A percentile compares a stretch with the other conserved stretches of the same genome.
Conservation (phyloP, 2,888 invertebrate genomes). For the Drosophila neutralis region DNA sequence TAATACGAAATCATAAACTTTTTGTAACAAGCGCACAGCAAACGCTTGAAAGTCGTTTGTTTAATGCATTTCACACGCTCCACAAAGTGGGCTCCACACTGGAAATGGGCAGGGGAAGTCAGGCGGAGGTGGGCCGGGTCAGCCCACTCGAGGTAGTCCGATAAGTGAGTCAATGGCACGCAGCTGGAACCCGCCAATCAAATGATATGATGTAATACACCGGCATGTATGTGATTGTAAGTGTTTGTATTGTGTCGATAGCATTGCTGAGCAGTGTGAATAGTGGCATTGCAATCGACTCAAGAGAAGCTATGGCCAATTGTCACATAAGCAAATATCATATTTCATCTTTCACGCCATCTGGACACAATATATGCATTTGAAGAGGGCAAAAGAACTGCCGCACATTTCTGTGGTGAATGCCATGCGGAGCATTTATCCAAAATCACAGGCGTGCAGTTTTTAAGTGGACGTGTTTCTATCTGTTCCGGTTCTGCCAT, state of each 20-base stretch:
- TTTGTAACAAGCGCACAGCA: conserved; percentile 77
- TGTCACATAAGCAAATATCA: neutral
- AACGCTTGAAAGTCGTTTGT: conserved; percentile 70
- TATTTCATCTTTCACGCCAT: neutral
- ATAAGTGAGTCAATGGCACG: conserved; percentile 42
- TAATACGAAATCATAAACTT: conserved; percentile 79
- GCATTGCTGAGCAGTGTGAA: neutral
- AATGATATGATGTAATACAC: conserved; percentile 18
- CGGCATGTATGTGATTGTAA: neutral
- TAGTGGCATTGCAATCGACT: neutral
- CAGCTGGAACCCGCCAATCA: conserved; percentile 21
- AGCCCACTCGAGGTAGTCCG: conserved; percentile 40
- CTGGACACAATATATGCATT: neutral
- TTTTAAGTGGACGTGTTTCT: conserved; percentile 52
- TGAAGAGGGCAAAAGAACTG: conserved; percentile 29
- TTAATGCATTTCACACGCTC: conserved; percentile 64
- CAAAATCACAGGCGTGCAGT: conserved; percentile 75
- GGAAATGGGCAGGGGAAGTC: conserved; percentile 15
- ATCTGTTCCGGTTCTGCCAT: conserved; percentile 41
- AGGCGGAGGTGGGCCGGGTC: neutral
- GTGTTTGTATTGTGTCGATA: neutral
- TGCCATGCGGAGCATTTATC: conserved; percentile 67
- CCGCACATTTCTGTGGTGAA: conserved; percentile 48
- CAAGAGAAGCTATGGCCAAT: neutral
- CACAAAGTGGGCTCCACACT: conserved; percentile 39